Evolutionary conservation across 2,888 invertebrate species (phyloP), one percentile per base, ranked within the genome.

Genomic region (Meteorus cinctellus): DNA sequence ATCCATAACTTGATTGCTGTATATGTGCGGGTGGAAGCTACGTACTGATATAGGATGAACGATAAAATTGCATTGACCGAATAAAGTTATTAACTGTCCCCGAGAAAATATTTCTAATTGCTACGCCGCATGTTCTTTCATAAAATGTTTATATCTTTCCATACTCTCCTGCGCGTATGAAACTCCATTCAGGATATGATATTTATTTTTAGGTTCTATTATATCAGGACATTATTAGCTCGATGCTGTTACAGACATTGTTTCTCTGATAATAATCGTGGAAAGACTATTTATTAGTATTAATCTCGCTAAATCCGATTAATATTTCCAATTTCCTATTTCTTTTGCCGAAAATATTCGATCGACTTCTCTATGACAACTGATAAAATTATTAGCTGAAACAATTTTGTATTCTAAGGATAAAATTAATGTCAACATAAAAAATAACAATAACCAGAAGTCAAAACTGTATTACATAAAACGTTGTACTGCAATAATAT

Each of bases 81-180:
- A 86, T 84, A 82, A 84, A 87, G 86, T 86, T 84, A 86, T 86
- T 84, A 86, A 86, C 85, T 81, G 77, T 78, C 78, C 74, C 72
- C 75, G 76, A 81, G 81, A 83, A 81, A 87, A 86, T 85, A 86
- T 84, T 85, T 86, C 85, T 88, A 87, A 88, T 88, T 87, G 84
- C 83, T 77, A 62, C 74, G 68, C 72, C 70, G 75, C 74, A 59
- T 70, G 75, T 77, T 70, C 75, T 79, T 80, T 85, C 84, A 83
- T 87, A 81, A 87, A 87, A 87, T 85, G n/a, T 82, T 81, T 87
- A 86, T 87, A 87, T 77, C 82, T 80, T 78, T 75, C 34, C 14
- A 75, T 70, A 70, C 29, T 48, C 24, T 16, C 31, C 62, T 63
- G 19, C 41, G 36, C 62, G 19, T 68, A 65, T 70, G 48, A 34